phyloP scores from a whole-genome alignment of 2,888 invertebrate genomes.

The Microctonus hyperodae region DNA sequence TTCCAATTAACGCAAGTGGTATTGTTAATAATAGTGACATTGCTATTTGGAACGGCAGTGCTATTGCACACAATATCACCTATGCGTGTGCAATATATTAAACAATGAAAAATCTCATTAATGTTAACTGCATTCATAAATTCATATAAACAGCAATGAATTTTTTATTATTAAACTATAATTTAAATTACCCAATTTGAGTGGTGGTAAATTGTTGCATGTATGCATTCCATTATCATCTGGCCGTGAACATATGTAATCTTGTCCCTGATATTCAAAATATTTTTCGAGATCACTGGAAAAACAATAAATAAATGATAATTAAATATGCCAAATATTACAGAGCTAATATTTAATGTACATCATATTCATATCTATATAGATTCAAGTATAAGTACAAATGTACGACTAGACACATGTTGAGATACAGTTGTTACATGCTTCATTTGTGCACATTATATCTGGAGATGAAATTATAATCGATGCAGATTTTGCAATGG shows the following conservation, averaged over 20 bases:
- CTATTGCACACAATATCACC: slow-evolving; percentile 81
- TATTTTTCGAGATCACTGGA: slow-evolving; percentile 75
- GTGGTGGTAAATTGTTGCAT: slow-evolving; percentile 83
- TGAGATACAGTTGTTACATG: slow-evolving; percentile 54
- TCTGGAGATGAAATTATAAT: slow-evolving; percentile 16
- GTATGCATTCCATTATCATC: slow-evolving; percentile 95
- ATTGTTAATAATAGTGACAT: slow-evolving; percentile 68
- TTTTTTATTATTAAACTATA: not conserved
- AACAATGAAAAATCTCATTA: not conserved
- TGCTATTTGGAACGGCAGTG: slow-evolving; percentile 71
- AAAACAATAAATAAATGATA: slow-evolving; percentile 40
- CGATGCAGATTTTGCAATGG: not conserved
- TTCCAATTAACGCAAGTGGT: slow-evolving; percentile 97
- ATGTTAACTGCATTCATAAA: not conserved
- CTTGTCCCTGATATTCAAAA: slow-evolving; percentile 90
- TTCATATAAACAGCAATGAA: not conserved
- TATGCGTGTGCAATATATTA: too few species aligned
- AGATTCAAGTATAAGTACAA: slow-evolving; percentile 19
- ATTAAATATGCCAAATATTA: not conserved
- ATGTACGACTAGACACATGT: slow-evolving; percentile 38
- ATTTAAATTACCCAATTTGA: slow-evolving; percentile 58
- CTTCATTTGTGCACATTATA: slow-evolving; percentile 42
- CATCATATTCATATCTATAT: slow-evolving; percentile 26
- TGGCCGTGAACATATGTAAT: slow-evolving; percentile 95
- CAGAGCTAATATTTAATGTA: not conserved